Percentiles rank a stretch among this genome's conserved stretches.
Evolutionary conservation across 2,113 vertebrate genomes (phyloP).

Genomic region (Spilogale gracilis): DNA sequence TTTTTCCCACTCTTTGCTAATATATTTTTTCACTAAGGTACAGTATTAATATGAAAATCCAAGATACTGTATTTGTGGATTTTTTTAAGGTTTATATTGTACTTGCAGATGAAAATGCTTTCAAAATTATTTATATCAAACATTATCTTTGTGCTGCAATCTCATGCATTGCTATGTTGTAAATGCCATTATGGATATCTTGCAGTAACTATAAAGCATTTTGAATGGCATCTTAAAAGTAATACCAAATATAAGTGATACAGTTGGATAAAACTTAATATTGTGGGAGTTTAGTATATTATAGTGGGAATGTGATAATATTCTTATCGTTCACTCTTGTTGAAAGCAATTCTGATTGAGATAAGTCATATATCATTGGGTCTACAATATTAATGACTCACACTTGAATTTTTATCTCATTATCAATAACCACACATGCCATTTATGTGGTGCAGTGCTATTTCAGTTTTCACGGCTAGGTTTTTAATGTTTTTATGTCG

Average conservation of each 20-base stretch:
- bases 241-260: constrained; percentile 12
- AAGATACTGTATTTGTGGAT: neutral
- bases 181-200: constrained; percentile 37
- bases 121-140: constrained; percentile 69
- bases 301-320: neutral
- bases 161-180: neutral
- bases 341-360: constrained; percentile 61
- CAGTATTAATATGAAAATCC: constrained; percentile 30
- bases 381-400: neutral
- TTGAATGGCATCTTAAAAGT: constrained; percentile 39
- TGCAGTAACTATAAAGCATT: constrained; percentile 45
- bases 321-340: constrained; percentile 33
- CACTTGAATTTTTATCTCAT: constrained; percentile 52
- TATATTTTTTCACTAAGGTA: neutral
- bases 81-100: neutral
- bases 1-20: neutral
- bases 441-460: neutral
- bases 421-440: constrained; percentile 14
- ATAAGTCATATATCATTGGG: neutral
- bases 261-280: neutral
- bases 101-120: constrained; percentile 45
- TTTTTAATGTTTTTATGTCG: neutral
- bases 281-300: constrained; percentile 38
- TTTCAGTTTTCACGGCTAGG: neutral
- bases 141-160: neutral